Evolutionary conservation across 2,113 vertebrate species (phyloP), one percentile per base, ranked within the genome.

Genomic region (Cebus imitator): DNA sequence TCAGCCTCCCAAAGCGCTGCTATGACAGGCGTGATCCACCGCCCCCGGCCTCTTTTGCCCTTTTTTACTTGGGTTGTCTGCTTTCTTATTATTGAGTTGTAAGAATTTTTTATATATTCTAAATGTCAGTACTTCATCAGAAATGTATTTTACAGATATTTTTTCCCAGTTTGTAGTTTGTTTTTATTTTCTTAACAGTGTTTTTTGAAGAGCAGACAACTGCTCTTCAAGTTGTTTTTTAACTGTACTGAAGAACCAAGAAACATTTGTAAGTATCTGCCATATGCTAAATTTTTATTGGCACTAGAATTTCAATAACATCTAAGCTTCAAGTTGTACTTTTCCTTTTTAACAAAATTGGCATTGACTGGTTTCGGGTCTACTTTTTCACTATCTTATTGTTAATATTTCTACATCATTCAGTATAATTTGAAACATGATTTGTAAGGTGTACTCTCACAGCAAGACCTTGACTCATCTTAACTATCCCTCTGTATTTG

Each of bases 401-500:
- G 82, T 84, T 66, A 86, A 72, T 83, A 87, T 64, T 88, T 96
- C 76, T 45, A 55, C n/a, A 96, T 89, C 25, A 37, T 89, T 92
- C 87, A 90, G 68, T 95, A 70, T 93, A 83, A 87, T 78, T 79
- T 83, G 40, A 93, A 94, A 66, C 75, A 93, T 20, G 4, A 88
- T 68, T 82, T 80, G 3, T 84, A 70, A n/a, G 50, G 3, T 83
- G 9, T 52, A 64, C 13, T 14, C 27, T 30, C 27, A 64, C 61
- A 32, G 27, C 1, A 0, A 68, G 6, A 68, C 95, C 73, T 92
- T 95, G 66, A 52, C 70, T 92, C 43, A 75, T 75, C 66, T 85
- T 88, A 89, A 70, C 17, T 84, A 9, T 55, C n/a, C 61, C n/a
- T 86, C 55, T 95, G 66, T 91, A 37, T 82, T 91, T 91, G 6